Evolutionary conservation across 2,888 invertebrate species (phyloP), one percentile per base, ranked within the genome.

Genomic region (Aproaerema taeniolella): DNA sequence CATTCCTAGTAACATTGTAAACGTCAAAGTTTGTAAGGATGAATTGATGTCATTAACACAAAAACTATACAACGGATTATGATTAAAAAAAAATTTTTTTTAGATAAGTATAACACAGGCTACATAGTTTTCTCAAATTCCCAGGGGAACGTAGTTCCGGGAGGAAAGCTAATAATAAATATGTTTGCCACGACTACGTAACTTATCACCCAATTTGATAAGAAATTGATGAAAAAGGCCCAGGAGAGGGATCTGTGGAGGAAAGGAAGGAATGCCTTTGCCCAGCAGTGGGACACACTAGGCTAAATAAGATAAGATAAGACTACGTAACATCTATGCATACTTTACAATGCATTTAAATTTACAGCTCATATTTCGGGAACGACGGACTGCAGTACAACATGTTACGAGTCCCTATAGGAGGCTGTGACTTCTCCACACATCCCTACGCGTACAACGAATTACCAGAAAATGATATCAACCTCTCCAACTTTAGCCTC

Each of bases 341-440:
- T 20, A 20, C 8, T 20, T 20, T 6, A 6, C 5, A 6, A 20
- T 20, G 20, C 8, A 20, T 20, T 4, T 20, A 20, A 20, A 9
- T n/a, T 33, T 61, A 49, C 62, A 93, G 95, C 31, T 90, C 95
- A 0, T 94, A 92, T 63, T 94, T 88, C 59, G 80, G 89, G 11
- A 53, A 68, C 2, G 58, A 75, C 31, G 96, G 96, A 2, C 86
- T 93, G 30, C 90, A 90, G 41, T 95, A 95, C 67, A 92, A 88
- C 53, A 71, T 95, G 50, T 88, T 92, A 31, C 88, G 96, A 8
- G 88, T 95, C 7, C 92, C 96, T 0, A 93, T 96, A 42, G 95
- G 91, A 1, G 94, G 95, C 6, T 88, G 89, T 35, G 96, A 96
- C 71, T 96, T 95, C 70, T 96, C 95, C 0, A 88, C 90, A 0